Evolutionary conservation across 2,113 vertebrate species (phyloP), one percentile per base, ranked within the genome.

Genomic region (Eulemur macaco): DNA sequence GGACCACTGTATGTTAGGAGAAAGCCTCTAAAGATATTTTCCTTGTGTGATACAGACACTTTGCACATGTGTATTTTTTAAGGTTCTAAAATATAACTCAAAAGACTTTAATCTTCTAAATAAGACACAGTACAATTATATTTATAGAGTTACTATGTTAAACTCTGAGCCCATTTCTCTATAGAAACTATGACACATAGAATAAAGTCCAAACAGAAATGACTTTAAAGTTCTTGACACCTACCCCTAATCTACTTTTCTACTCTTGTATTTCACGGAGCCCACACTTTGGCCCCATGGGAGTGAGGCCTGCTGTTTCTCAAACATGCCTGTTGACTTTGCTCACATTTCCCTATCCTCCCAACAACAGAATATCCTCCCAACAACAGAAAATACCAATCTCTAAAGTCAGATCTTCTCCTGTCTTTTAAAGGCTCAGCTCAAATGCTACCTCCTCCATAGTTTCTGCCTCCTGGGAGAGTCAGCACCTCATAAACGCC

Each of bases 191-290:
- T 54, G 69, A 93, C 54, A 91, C 42, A 54, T 3, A 89, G 34
- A 91, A 94, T 71, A 76, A 92, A 94, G 39, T 94, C 45, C 86
- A 56, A 95, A 77, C 56, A 88, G 34, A 96, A 91, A 84, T 64
- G 58, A 78, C 37, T 85, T 81, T 56, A 37, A 69, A 80, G 76
- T 29, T 77, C 69, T 23, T 90, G 71, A 92, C 45, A 69, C 8
- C 76, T 45, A 21, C 21, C 82, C 27, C 83, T 78, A 27, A 66
- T 73, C 82, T 88, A 74, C 4, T 74, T 64, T 92, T 78, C 52
- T 64, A 45, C 17, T 45, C 63, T 73, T 42, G 42, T 78, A 31
- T 88, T 91, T 91, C 84, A 76, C 27, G 11, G 23, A 95, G 29
- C n/a, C 88, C 63, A 39, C 23, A 71, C 89, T 87, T 77, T 63